Base-by-base conservation (phyloP, 1,140 invertebrate genomes). In the Bradysia coprophila region DNA sequence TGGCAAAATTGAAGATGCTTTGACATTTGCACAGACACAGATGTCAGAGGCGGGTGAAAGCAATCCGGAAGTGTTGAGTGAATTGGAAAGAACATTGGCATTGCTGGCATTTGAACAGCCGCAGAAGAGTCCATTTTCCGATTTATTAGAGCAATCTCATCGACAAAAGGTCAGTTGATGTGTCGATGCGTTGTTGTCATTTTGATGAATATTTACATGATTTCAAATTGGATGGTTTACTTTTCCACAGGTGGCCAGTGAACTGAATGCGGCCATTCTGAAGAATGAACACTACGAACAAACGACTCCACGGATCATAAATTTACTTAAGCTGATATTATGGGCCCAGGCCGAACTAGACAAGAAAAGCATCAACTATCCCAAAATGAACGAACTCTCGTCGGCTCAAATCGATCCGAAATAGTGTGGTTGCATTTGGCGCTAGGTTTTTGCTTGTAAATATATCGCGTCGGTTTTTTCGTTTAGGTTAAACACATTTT, bases 61-160 rank as follows among this genome's bases (percentile, higher is more conserved):
- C 37, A 84, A 92, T 62, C 76, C 82, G 20, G 75, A 73, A 41
- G 78, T 81, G 20, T 60, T 86, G 2, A 69, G 68, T 16, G 82
- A 86, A 64, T 53, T 86, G 19, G 83, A 88, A 53, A 65, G 92
- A 46, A 97, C 94, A 0, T 64, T 98, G 28, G 92, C 94, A 1
- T 63, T 98, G 13, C 63, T 98, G 9, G 95, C 94, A 8, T 98
- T 98, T 64, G 93, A 97, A 44, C 88, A 98, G 52, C 94, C 94
- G 1, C 78, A 87, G 49, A 78, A 76, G 40, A 94, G 89, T 46
- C 94, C 94, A 1, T 98, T 96, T 66, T 83, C 88, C 32, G 91
- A 98, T 62, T 66, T 98, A 13, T 64, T 98, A n/a, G 78, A 90
- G 50, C 77, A 83, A 4, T 82, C 87, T 21, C 89, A 95, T 55